Evolutionary conservation across 2,113 vertebrate genomes (phyloP).

Genomic region (Pluvialis apricaria): DNA sequence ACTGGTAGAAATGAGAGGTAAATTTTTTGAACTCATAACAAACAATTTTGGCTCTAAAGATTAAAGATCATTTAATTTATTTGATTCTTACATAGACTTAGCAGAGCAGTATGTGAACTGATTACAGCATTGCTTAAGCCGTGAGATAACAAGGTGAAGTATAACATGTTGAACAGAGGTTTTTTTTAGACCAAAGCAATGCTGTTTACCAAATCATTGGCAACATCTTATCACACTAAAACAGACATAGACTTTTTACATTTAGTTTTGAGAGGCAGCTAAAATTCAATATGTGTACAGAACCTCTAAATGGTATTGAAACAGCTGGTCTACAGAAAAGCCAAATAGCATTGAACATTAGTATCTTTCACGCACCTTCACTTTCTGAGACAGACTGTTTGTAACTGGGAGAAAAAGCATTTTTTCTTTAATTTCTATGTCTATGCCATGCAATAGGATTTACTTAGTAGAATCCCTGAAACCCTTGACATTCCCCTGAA

Average conservation of each 20-base stretch:
- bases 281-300: neutral
- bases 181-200: neutral
- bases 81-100: neutral
- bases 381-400: neutral
- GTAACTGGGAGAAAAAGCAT: neutral
- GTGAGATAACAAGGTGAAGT: neutral
- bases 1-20: neutral
- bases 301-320: constrained; percentile 25
- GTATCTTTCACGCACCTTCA: neutral
- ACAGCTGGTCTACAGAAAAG: neutral
- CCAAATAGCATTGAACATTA: neutral
- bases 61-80: neutral
- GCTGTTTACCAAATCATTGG: constrained; percentile 16
- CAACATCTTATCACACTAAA: constrained; percentile 54
- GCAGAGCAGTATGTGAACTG: neutral
- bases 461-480: neutral
- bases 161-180: neutral
- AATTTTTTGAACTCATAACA: neutral
- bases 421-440: neutral
- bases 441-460: neutral
- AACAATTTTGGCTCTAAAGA: neutral
- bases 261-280: constrained; percentile 32
- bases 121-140: constrained; percentile 9
- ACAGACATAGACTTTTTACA: constrained; percentile 14
- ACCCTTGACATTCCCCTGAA: neutral